Percentiles rank a stretch among this genome's conserved stretches.
Evolutionary conservation across 2,797 vertebrate genomes (phyloP).

Genomic region (Pseudochromis fuscus): DNA sequence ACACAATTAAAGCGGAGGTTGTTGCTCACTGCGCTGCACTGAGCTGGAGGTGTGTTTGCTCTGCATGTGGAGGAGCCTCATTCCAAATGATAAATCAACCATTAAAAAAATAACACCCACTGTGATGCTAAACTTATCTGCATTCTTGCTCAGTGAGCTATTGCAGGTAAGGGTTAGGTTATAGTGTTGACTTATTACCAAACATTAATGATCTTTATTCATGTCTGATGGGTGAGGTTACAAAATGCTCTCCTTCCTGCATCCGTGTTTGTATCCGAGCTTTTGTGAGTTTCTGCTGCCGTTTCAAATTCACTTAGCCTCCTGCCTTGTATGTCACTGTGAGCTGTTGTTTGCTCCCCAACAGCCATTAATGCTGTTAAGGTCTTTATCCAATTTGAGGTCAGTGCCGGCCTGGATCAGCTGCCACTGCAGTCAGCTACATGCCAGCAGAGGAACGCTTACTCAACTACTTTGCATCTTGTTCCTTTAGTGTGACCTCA

Average conservation of each 20-base stretch:
- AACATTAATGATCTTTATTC: neutral
- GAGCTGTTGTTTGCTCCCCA: slow-evolving; percentile 58
- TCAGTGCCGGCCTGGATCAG: slow-evolving; percentile 37
- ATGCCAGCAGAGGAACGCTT: slow-evolving; percentile 27
- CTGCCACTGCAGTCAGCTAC: slow-evolving; percentile 35
- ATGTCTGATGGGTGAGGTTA: neutral
- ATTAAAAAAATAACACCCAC: slow-evolving; percentile 10
- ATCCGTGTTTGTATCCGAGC: neutral
- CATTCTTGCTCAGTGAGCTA: slow-evolving; percentile 21
- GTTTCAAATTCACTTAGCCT: slow-evolving; percentile 29
- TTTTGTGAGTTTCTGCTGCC: neutral
- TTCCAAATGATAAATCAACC: slow-evolving; percentile 29
- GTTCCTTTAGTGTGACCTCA: slow-evolving; percentile 4
- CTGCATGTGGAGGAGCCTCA: slow-evolving; percentile 9
- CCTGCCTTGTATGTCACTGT: slow-evolving; percentile 26
- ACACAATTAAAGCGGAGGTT: slow-evolving; percentile 31
- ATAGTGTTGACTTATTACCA: neutral
- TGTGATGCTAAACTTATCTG: neutral
- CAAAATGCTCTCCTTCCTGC: no score
- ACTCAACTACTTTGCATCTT: slow-evolving; percentile 6
- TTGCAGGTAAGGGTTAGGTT: neutral
- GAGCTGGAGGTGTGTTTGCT: slow-evolving; percentile 32
- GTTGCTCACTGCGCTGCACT: neutral
- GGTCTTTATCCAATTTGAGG: slow-evolving; percentile 68
- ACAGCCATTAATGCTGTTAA: slow-evolving; percentile 60